Base-by-base conservation (phyloP, 2,113 vertebrate genomes). In the Emydocephalus ijimae region DNA sequence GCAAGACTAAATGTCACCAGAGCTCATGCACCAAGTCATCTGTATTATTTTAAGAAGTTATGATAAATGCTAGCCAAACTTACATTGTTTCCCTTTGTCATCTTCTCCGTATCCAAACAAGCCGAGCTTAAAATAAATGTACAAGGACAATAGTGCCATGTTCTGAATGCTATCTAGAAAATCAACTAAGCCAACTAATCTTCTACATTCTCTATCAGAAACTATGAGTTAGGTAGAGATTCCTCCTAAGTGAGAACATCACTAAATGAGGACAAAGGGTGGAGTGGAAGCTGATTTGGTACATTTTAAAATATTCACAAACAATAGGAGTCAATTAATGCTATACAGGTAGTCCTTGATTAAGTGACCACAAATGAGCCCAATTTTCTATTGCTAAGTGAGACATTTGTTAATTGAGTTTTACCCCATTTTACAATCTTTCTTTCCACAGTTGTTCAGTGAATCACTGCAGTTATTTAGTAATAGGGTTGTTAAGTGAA, bases 11-110 rank as follows among this genome's bases (percentile, higher is more conserved):
- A 96, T 95, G 93, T 93, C 96, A 96, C 92, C 93, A 55, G 92
- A 96, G 96, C 97, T 96, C 97, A 97, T 20, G 92, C 50, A 94
- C 94, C 90, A 95, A 96, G 92, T 45, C 92, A 96, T 96, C 93
- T 95, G 74, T 90, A 95, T 96, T 98, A 98, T 97, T 97, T 97
- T 97, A 96, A 97, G 97, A 97, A 96, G 89, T 34, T 90, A 95
- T 95, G 96, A 98, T 97, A 97, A 97, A 93, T 93, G 88, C 90
- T 85, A 57, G 95, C 94, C 96, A 97, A 95, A 94, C 91, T 92
- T 54, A 93, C 96, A 97, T 92, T 96, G 96, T 96, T 97, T 94
- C 96, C 95, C 94, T 95, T 88, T 90, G 96, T 96, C 93, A 93
- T 95, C 93, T 90, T 93, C 89, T 93, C 92, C 94, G 14, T 95